These are phyloP conservation scores for Strix uralensis DNA, from an alignment of 2,113 vertebrate species.

Conservation along the genomic window DNA sequence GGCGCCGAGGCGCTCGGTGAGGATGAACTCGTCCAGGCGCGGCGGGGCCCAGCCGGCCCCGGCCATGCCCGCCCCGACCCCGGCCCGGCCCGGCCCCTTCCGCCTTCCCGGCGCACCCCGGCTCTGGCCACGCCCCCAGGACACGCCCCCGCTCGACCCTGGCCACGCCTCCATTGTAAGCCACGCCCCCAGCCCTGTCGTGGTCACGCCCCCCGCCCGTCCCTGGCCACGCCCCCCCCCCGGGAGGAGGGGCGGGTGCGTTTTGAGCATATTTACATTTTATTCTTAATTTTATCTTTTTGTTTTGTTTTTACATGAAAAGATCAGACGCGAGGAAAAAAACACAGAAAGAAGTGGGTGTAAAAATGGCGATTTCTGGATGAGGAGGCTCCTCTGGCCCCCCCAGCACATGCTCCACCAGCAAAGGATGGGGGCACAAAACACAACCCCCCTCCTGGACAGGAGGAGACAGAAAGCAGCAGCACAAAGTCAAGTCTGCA, in stretches of 20 bases:
- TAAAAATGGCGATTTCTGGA: neutral
- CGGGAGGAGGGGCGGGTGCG: too few species aligned
- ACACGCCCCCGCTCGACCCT: rapidly evolving
- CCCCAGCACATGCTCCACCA: neutral
- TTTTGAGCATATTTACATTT: neutral
- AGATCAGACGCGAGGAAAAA: neutral
- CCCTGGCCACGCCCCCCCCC: neutral
- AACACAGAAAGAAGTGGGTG: neutral
- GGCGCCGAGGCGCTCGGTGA: constrained; percentile 91
- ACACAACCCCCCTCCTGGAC: rapidly evolving
- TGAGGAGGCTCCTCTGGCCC: too few species aligned
- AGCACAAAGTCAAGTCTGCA: neutral
- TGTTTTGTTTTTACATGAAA: neutral
- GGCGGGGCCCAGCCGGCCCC: constrained; percentile 81
- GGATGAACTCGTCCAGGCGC: constrained; percentile 86
- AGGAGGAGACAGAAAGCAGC: neutral
- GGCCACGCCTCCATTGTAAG: neutral
- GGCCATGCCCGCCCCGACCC: neutral
- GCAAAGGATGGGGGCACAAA: neutral
- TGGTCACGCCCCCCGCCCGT: too few species aligned
- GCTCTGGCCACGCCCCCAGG: neutral
- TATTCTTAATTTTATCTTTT: neutral
- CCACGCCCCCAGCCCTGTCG: neutral
- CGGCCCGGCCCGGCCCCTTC: neutral
- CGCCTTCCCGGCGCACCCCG: neutral